A percentile compares a stretch with the other conserved stretches of the same genome.
Conservation (phyloP, 2,888 invertebrate species). For the Yponomeuta evonymella region DNA sequence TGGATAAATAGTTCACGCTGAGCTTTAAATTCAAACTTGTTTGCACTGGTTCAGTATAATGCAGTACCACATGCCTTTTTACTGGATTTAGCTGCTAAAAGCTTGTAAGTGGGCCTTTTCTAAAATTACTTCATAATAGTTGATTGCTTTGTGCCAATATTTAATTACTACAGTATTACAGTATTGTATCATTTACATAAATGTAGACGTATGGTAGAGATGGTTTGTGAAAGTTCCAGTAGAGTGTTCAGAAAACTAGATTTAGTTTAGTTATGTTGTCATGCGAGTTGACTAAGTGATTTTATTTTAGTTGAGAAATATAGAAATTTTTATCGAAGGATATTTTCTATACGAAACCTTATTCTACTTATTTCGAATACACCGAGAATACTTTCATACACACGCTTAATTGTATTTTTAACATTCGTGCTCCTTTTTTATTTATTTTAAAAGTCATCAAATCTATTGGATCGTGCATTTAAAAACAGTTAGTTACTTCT, state of each 20-base stretch:
- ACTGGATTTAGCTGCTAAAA: no score
- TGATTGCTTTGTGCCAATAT: no score
- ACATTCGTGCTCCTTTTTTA: conserved; percentile 4
- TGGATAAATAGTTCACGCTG: no score
- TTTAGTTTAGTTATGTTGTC: not conserved
- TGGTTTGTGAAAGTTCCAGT: not conserved
- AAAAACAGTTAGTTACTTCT: conserved; percentile 46
- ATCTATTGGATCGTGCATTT: conserved; percentile 1
- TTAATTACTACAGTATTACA: no score
- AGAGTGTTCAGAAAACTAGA: not conserved
- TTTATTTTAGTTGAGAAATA: not conserved
- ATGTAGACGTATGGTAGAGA: not conserved
- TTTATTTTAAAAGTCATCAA: not conserved
- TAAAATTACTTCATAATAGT: no score
- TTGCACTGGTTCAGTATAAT: no score
- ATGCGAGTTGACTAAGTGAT: not conserved
- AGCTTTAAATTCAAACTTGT: no score
- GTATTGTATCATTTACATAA: not conserved
- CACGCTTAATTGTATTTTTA: not conserved
- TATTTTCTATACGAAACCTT: not conserved
- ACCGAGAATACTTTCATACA: not conserved
- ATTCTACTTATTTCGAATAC: not conserved
- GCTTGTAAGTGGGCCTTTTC: no score
- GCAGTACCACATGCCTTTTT: no score
- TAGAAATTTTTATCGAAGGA: not conserved